Base-by-base conservation (phyloP, 23 tunicate genomes). In the Diplosoma virens region DNA sequence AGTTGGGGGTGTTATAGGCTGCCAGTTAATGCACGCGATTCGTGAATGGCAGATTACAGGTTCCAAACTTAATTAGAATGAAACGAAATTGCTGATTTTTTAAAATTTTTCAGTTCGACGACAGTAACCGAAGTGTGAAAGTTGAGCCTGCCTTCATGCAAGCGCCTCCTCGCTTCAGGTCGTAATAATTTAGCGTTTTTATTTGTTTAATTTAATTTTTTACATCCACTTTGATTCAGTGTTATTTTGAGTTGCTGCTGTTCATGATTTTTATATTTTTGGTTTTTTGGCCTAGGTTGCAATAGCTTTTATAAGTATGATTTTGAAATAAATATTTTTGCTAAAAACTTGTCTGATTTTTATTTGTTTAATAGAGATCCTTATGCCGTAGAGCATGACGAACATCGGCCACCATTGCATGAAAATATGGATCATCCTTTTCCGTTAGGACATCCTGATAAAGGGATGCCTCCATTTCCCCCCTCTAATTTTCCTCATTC, bases 141-240 rank as follows among this genome's bases (percentile, higher is more conserved):
- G 83, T 78, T 37, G 83, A 78, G 64, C 83, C 83, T 24, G 73
- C 54, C 1, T 78, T 78, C 35, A 27, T 65, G 61, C 83, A 68
- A 63, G 65, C 65, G 73, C 1, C 83, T 36, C 73, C 81, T 0
- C 69, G 74, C 28, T 78, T 60, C 83, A 78, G 83, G 83, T 78
- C 63, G 0, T 64, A 28, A 65, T 17, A 20, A 3, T 35, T 32
- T 30, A 21, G 16, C 23, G 25, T 24, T 21, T 56, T 56, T 11
- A 5, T 56, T 5, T 21, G 16, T 20, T 21, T 21, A 14, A 56
- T 56, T 11, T 45, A 9, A 45, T 45, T 45, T 11, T 45, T 11
- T 45, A 16, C 14, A 9, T 16, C 52, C 14, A 11, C 11, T 45
- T 11, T 45, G 52, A 45, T 9, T 9, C 52, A 9, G 14, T 16